Percentiles rank a stretch among this genome's conserved stretches.
phyloP scores from a whole-genome alignment of 2,797 vertebrate species.

The Fratercula arctica region DNA sequence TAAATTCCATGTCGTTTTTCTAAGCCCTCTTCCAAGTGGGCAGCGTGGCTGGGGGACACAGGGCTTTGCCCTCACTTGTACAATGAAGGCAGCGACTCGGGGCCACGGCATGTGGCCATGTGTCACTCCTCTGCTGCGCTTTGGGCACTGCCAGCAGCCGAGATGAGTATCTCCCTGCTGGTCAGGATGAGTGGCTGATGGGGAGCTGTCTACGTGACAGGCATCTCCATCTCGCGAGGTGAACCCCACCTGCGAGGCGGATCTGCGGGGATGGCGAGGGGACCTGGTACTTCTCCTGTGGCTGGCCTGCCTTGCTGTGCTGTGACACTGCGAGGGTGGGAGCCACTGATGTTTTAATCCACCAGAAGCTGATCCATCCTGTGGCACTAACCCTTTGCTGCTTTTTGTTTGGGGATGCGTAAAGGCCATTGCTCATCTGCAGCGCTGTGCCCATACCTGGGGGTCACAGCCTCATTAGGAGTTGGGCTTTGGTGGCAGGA shows the following conservation, averaged over 20 bases:
- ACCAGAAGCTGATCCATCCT: not conserved
- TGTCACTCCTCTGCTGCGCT: not conserved
- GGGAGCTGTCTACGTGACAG: not conserved
- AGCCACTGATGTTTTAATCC: not conserved
- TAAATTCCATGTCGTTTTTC: not conserved
- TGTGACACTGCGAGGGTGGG: not conserved
- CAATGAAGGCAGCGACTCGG: accelerated
- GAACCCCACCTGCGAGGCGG: not conserved
- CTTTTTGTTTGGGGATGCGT: not conserved
- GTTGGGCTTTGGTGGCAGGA: not conserved
- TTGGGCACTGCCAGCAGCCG: not conserved
- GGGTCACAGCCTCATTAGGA: not conserved
- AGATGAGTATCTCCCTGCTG: not conserved
- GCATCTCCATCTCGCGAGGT: not conserved
- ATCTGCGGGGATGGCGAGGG: not conserved
- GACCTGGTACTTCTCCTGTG: accelerated
- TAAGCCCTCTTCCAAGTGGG: not conserved
- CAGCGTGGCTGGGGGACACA: not conserved
- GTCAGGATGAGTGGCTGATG: not conserved
- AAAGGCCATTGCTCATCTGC: not conserved
- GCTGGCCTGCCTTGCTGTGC: not conserved
- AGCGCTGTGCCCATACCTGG: not conserved
- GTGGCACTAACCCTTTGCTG: not conserved
- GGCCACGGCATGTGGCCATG: not conserved
- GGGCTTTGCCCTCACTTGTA: not conserved